Evolutionary conservation across 1,140 invertebrate species (phyloP), one percentile per base, ranked within the genome.

Genomic region (Drosophila kikkawai): DNA sequence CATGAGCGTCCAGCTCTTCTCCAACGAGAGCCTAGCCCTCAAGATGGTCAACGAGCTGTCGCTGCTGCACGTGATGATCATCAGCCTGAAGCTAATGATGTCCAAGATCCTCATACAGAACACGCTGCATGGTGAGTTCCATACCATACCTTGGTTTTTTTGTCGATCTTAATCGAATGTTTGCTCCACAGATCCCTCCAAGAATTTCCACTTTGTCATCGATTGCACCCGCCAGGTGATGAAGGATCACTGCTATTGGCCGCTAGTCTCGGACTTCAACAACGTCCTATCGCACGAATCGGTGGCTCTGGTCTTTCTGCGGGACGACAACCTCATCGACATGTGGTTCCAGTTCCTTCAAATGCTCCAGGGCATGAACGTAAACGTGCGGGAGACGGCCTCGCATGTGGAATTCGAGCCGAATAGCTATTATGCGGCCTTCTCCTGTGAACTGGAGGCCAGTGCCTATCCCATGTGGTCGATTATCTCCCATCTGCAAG

Each of bases 161-260:
- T 1, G 19, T 32, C 0, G 1, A 0, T 11, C 17, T 45, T 5
- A 13, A n/a, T 11, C 34, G 0, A 15, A 9, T 1, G 11, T 58
- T 53, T 9, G 41, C 17, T 19, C 36, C 19, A 26, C 87, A 97
- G 96, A 97, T 94, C 95, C 95, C 36, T 94, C 95, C 17, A 95
- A 96, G 80, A 98, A 98, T 93, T 96, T 95, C 80, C 97, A 98
- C 91, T 95, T 95, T 82, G 98, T 99, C n/a, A 98, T 99, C 7
- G 98, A 99, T 90, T 99, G 98, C 93, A 96, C 95, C 13, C 94
- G 96, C 74, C 94, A 96, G 75, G 97, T 99, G 7, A 99, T 99
- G 97, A 98, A 98, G 93, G 97, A 99, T 88, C 98, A 99, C 93
- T 99, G 98, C 93, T 99, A 99, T 93, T 99, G 98, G 98, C 98